Conservation (phyloP, 2,113 vertebrate species). For the Panthera leo region DNA sequence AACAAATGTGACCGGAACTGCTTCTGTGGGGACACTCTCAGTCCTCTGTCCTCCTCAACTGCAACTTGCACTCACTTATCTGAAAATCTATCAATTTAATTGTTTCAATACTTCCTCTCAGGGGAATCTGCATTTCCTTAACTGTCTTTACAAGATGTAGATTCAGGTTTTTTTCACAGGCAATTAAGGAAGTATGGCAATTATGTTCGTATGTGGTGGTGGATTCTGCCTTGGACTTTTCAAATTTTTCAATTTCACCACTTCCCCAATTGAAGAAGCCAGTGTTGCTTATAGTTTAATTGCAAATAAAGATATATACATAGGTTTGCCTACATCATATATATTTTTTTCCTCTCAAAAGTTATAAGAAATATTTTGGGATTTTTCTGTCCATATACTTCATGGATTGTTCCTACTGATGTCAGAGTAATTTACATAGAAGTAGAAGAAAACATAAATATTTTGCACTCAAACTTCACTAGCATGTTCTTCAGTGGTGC, state of each 20-base stretch:
- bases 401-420: background rate
- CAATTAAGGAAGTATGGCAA: background rate
- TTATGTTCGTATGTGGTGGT: background rate
- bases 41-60: background rate
- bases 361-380: slow-evolving; percentile 26
- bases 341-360: slow-evolving; percentile 13
- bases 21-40: background rate
- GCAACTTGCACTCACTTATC: slow-evolving; percentile 31
- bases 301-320: background rate
- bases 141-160: slow-evolving; percentile 25
- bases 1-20: background rate
- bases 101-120: slow-evolving; percentile 34
- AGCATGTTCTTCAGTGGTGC: background rate
- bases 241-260: background rate
- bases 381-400: background rate
- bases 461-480: slow-evolving; percentile 16
- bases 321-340: background rate
- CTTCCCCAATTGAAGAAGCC: background rate
- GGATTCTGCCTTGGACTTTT: background rate
- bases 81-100: slow-evolving; percentile 44
- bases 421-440: slow-evolving; percentile 23
- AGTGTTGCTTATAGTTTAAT: background rate
- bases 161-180: slow-evolving; percentile 17
- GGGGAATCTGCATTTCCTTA: slow-evolving; percentile 53
- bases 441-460: slow-evolving; percentile 47